Evolutionary conservation across 2,797 vertebrate species (phyloP), one percentile per base, ranked within the genome.

Genomic region (Chelonia mydas): DNA sequence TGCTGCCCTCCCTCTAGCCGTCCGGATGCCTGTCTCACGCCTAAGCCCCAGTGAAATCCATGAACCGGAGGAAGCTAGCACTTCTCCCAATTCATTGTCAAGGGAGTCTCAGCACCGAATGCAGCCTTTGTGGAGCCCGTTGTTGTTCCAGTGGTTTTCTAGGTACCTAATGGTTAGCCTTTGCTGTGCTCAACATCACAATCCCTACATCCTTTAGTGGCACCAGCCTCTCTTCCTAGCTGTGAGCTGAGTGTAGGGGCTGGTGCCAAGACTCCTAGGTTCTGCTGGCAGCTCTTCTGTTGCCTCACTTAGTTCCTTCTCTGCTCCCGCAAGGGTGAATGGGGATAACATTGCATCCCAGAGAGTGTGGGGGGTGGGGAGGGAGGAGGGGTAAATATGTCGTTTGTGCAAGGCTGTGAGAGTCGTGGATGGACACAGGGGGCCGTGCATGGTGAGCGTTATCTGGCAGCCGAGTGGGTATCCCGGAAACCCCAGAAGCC

Each of bases 231-330:
- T 17, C 12, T 23, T 55, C 82, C 84, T 49, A 47, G 15, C 12
- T 0, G 57, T 31, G 7, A 51, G 17, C 12, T 4, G 0, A 0
- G 65, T 47, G 3, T 28, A 3, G 49, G 15, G 23, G 4, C 4
- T 11, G 31, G 31, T 0, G 0, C 17, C 0, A 1, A 33, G 31
- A 11, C n/a, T 47, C 55, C 10, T 51, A 49, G n/a, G 21, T 74
- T 81, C 27, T 82, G 61, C 33, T 72, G 86, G 54, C 33, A 68
- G 1, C 86, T 37, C 41, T 65, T 15, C 33, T 33, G 7, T 33
- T 68, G 61, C 16, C 16, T 68, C 61, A 19, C 33, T 68, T 37
- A 16, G 33, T n/a, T 17, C 8, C 17, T 68, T 19, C 61, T 68
- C 16, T 68, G 61, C 9, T 8, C 33, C 61, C 2, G 4, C 7